Conservation (phyloP, 2,113 vertebrate genomes). For the Coryphaenoides rupestris region DNA sequence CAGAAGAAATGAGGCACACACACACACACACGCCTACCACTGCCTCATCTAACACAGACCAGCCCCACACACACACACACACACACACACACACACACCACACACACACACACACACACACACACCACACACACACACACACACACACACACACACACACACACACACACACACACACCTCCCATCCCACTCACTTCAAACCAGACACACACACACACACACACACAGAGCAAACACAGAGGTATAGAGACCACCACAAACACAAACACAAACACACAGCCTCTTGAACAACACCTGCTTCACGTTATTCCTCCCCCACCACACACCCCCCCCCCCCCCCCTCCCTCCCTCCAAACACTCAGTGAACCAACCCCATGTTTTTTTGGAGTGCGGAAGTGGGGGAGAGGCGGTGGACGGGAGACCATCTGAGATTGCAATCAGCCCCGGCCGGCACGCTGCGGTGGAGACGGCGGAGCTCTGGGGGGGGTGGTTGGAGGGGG, state of each 20-base stretch:
- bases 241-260: too few relatives aligned
- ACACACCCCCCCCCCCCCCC: not conserved
- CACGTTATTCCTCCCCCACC: constrained; percentile 15
- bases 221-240: constrained; percentile 10
- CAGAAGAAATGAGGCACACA: too few relatives aligned
- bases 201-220: too few relatives aligned
- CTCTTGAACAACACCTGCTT: constrained; percentile 18
- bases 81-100: too few relatives aligned
- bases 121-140: constrained; percentile 43
- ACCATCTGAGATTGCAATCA: constrained; percentile 28
- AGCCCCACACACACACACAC: not conserved
- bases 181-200: too few relatives aligned
- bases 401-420: too few relatives aligned
- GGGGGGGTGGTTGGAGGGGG: constrained; percentile 4
- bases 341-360: too few relatives aligned
- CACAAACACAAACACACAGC: too few relatives aligned
- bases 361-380: constrained; percentile 8
- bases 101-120: not conserved
- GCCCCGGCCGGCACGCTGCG: not conserved
- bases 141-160: constrained; percentile 44
- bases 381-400: constrained; percentile 30
- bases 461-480: too few relatives aligned
- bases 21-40: constrained; percentile 37
- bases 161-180: constrained; percentile 30
- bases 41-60: constrained; percentile 29